A percentile compares a stretch with the other conserved stretches of the same genome.
These are phyloP conservation scores for Brachypalpus laphriformis DNA, from an alignment of 2,888 invertebrate genomes.

Conservation along the genomic window DNA sequence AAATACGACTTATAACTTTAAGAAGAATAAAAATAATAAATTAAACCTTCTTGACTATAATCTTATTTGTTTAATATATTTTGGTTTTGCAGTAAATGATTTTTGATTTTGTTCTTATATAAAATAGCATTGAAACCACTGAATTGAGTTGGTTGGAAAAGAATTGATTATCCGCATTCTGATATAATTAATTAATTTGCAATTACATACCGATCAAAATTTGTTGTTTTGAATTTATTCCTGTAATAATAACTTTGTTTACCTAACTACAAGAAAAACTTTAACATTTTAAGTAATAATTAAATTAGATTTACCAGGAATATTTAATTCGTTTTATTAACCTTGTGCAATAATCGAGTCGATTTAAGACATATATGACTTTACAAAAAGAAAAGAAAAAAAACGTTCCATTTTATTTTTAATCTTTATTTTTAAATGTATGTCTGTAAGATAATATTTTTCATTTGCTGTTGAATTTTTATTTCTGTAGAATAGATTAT, in stretches of 20 bases:
- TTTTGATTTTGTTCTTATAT: conserved; percentile 24
- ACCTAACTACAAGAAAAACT: conserved; percentile 47
- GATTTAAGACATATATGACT: too few species aligned
- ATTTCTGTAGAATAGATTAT: too few species aligned
- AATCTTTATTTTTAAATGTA: too few species aligned
- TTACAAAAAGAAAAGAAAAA: too few species aligned
- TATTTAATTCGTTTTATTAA: not conserved
- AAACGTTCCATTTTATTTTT: too few species aligned
- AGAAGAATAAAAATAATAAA: not conserved
- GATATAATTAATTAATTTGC: conserved; percentile 23
- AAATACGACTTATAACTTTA: conserved; percentile 4
- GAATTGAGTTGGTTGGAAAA: conserved; percentile 67
- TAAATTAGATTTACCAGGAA: not conserved
- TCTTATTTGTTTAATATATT: conserved; percentile 7
- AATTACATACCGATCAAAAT: conserved; percentile 7
- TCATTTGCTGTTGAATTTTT: too few species aligned
- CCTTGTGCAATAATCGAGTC: not conserved
- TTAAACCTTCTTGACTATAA: not conserved
- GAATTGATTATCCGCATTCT: conserved; percentile 61
- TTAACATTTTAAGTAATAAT: not conserved
- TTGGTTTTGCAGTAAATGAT: not conserved
- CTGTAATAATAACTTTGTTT: conserved; percentile 20
- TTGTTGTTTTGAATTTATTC: conserved; percentile 8
- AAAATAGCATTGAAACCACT: conserved; percentile 71
- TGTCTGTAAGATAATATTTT: too few species aligned